Evolutionary conservation across 2,888 invertebrate genomes (phyloP).

Genomic region (Hemistola chrysoprasaria): DNA sequence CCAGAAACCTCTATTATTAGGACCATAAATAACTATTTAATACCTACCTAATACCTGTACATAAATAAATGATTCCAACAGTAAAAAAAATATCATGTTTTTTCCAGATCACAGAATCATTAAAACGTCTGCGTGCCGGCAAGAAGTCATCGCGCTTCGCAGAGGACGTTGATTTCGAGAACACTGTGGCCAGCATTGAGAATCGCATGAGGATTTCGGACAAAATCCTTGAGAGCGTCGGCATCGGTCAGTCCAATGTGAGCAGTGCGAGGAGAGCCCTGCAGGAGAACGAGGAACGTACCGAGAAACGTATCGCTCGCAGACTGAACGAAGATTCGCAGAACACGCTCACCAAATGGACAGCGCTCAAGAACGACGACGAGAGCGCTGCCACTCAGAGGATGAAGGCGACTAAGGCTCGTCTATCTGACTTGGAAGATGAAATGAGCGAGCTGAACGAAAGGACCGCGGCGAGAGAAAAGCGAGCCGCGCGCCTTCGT

Average conservation of each 20-base stretch:
- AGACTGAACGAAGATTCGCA: slow-evolving; percentile 58
- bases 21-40: too few relatives aligned
- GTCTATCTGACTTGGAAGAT: slow-evolving; percentile 87
- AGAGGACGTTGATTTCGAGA: slow-evolving; percentile 85
- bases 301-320: slow-evolving; percentile 71
- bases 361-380: slow-evolving; percentile 76
- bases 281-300: slow-evolving; percentile 72
- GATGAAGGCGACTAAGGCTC: slow-evolving; percentile 85
- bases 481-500: slow-evolving; percentile 86
- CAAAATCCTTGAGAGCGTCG: slow-evolving; percentile 85
- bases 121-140: slow-evolving; percentile 83
- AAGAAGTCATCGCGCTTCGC: slow-evolving; percentile 82
- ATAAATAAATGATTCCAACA: too few relatives aligned
- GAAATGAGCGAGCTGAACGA: slow-evolving; percentile 89
- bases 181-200: slow-evolving; percentile 80
- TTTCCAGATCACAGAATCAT: slow-evolving; percentile 82
- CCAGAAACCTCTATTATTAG: too few relatives aligned
- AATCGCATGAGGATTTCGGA: slow-evolving; percentile 83
- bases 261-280: slow-evolving; percentile 75
- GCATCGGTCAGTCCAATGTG: slow-evolving; percentile 80
- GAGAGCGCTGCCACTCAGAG: slow-evolving; percentile 84
- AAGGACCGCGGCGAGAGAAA: slow-evolving; percentile 86
- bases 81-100: slow-evolving; percentile 7
- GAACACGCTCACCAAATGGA: slow-evolving; percentile 83
- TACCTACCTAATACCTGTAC: too few relatives aligned